Evolutionary conservation across 2,888 invertebrate species (phyloP), one percentile per base, ranked within the genome.

Genomic region (Myathropa florea): DNA sequence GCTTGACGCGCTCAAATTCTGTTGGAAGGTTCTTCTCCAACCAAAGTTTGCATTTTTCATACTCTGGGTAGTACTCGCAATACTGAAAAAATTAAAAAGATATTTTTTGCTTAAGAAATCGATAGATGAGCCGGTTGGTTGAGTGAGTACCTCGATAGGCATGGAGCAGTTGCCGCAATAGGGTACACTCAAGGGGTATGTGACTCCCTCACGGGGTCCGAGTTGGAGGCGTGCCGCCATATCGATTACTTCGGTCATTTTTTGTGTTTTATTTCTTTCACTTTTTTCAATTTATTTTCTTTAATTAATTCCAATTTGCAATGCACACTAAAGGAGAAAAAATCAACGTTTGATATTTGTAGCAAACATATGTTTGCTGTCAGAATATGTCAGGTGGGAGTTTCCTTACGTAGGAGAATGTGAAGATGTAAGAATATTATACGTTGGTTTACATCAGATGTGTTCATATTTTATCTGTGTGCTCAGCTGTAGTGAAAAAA

Each of bases 31-130:
- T 96, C 90, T 97, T 96, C 93, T 98, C 98, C 88, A 99, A 93
- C 99, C 99, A 99, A 89, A 96, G 96, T 92, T 98, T 98, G 92
- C 99, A 99, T 93, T 98, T 98, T 88, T 98, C 99, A 92, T 97
- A 98, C 92, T 98, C 98, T 10, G 99, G 99, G 93, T 98, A 98
- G 93, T 97, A 98, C 94, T 99, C 99, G 93, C 99, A 99, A 92
- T 99, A 99, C 97, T 97, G 91, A 21, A 93, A 77, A 88, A 87
- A 78, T 83, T 80, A 83, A 68, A 79, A 64, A 73, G 10, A n/a
- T 4, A 57, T 23, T 57, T 57, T 1, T 65, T 59, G 67, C 26
- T 55, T 71, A 10, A 76, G n/a, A 30, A 70, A 81, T 79, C 36
- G 55, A 36, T 60, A 26, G 7, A 61, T 57, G 12, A 46, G 10